Conservation (phyloP, 2,797 vertebrate genomes). For the Anniella stebbinsi region DNA sequence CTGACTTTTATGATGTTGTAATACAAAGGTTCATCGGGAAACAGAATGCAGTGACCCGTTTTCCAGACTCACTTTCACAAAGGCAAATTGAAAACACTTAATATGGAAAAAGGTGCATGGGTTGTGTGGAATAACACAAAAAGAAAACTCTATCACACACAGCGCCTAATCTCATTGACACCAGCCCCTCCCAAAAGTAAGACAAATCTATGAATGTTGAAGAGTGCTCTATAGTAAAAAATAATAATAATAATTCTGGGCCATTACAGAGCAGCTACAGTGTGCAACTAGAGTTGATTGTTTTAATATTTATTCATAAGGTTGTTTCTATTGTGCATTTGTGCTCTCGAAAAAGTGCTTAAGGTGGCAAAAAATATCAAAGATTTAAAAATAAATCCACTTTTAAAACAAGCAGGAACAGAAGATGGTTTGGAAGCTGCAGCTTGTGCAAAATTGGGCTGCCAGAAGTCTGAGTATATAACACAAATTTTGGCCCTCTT, state of each 20-base stretch:
- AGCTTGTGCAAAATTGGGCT: too few species aligned
- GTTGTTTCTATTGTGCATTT: background rate
- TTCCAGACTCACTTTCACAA: slow-evolving; percentile 18
- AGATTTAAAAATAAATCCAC: background rate
- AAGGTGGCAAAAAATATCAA: background rate
- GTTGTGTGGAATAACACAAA: slow-evolving; percentile 22
- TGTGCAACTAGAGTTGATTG: background rate
- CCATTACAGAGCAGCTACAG: too few species aligned
- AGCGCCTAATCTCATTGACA: background rate
- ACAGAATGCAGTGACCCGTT: slow-evolving; percentile 18
- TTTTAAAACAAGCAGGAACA: background rate
- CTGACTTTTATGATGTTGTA: slow-evolving; percentile 32
- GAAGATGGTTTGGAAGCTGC: background rate
- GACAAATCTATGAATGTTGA: background rate
- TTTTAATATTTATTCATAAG: background rate
- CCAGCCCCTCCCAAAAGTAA: background rate
- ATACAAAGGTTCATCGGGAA: slow-evolving; percentile 33
- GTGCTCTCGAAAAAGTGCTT: background rate
- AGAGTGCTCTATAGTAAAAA: background rate
- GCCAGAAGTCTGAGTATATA: background rate
- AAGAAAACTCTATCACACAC: background rate
- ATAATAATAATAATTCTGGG: background rate
- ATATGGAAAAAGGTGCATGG: background rate
- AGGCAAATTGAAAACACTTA: slow-evolving; percentile 21
- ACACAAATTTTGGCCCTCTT: too few species aligned